Evolutionary conservation across 2,113 vertebrate species (phyloP), one percentile per base, ranked within the genome.

Genomic region (Tychaedon coryphoeus): DNA sequence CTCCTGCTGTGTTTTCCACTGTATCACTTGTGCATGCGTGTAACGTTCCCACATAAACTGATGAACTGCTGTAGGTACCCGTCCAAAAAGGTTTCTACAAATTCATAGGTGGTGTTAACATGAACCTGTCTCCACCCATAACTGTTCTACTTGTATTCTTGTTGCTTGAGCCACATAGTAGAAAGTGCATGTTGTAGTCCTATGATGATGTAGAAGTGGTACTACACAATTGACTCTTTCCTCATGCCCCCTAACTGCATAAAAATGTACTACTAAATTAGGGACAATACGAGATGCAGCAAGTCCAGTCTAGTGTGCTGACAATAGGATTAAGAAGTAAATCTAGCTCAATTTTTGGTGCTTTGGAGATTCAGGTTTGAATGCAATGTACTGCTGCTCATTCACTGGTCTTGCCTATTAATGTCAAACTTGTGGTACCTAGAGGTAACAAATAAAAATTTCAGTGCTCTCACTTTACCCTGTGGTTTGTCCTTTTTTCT

Each of bases 131-230:
- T 97, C 95, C 95, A 95, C 95, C 92, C 62, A 53, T 98, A 95
- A 97, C 86, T 97, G 98, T 98, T 98, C 97, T 97, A 97, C 94
- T 96, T 96, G 98, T 99, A 97, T 98, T 97, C 98, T 97, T 97
- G 98, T 99, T 98, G 98, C 98, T 98, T 97, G 96, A 98, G 96
- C 98, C 98, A 98, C 97, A 97, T 97, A 98, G 96, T 99, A 98
- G 98, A 98, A 98, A 96, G 98, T 99, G 99, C 99, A 99, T 99
- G 99, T 99, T 98, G 96, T 98, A 98, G 98, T 98, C 98, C 98
- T 97, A 94, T 98, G 97, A 98, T 97, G 98, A 98, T 26, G 97
- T 99, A 98, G 98, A 98, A 93, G 97, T 98, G 98, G 98, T 98
- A 98, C 98, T 97, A 95, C 98, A 97, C 96, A 95, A 95, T 48